Conservation (phyloP, 2,797 vertebrate genomes). For the Danio albolineatus region DNA sequence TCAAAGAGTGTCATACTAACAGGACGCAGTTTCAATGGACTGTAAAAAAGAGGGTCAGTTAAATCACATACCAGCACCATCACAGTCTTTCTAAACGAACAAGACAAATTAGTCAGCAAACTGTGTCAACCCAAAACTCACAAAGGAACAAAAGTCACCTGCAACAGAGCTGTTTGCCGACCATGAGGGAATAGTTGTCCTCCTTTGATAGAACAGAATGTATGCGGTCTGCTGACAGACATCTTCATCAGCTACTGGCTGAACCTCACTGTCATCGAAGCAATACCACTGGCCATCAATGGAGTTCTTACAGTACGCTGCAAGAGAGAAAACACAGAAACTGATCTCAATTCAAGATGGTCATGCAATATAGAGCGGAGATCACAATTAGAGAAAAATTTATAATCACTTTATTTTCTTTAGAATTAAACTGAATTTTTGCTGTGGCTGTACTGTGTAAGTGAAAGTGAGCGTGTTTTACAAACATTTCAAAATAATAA, state of each 20-base stretch:
- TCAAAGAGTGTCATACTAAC: background rate
- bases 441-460: no score
- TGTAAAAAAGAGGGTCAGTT: background rate
- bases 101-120: constrained; percentile 10
- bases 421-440: no score
- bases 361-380: background rate
- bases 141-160: constrained; percentile 75
- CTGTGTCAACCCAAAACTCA: constrained; percentile 9
- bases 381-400: no score
- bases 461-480: no score
- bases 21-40: background rate
- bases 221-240: constrained; percentile 95
- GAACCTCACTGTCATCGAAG: constrained; percentile 98
- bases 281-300: constrained; percentile 98
- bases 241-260: constrained; percentile 89
- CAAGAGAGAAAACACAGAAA: background rate
- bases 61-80: background rate
- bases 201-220: constrained; percentile 97
- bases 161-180: constrained; percentile 98
- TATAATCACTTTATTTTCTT: no score
- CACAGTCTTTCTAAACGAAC: background rate
- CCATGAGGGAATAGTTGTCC: constrained; percentile 94
- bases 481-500: no score
- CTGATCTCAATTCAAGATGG: background rate
- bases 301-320: constrained; percentile 98